These are phyloP conservation scores for Tetragonisca angustula DNA, from an alignment of 2,888 invertebrate genomes.

Conservation along the genomic window DNA sequence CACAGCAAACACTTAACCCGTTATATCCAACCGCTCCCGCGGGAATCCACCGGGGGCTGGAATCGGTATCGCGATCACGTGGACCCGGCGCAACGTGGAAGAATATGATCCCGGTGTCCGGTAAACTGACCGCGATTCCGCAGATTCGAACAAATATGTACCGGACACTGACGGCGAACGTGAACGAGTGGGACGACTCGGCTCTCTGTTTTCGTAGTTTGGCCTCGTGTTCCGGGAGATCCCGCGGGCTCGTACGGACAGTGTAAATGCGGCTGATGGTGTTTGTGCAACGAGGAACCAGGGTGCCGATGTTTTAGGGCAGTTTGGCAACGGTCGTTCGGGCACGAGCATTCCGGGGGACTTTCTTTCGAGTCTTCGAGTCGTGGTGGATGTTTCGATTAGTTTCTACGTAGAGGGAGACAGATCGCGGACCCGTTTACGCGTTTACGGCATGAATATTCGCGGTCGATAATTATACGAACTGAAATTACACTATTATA, in stretches of 20 bases:
- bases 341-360: not conserved
- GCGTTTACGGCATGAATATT: no score
- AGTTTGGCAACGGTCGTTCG: not conserved
- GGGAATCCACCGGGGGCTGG: constrained; percentile 28
- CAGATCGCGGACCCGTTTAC: no score
- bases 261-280: constrained; percentile 8
- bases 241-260: not conserved
- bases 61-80: constrained; percentile 70
- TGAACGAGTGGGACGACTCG: constrained; percentile 27
- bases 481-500: no score
- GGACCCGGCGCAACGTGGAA: constrained; percentile 59
- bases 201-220: constrained; percentile 8
- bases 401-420: not conserved
- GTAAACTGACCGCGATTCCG: constrained; percentile 55
- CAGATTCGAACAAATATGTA: constrained; percentile 60
- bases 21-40: constrained; percentile 30
- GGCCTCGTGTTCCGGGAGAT: not conserved
- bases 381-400: not conserved
- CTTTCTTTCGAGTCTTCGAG: not conserved
- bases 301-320: not conserved
- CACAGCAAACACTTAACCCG: constrained; percentile 76
- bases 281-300: constrained; percentile 13
- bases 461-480: no score
- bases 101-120: constrained; percentile 54
- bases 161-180: constrained; percentile 14